Evolutionary conservation across 2,113 vertebrate genomes (phyloP).

Genomic region (Apeltes quadracus): DNA sequence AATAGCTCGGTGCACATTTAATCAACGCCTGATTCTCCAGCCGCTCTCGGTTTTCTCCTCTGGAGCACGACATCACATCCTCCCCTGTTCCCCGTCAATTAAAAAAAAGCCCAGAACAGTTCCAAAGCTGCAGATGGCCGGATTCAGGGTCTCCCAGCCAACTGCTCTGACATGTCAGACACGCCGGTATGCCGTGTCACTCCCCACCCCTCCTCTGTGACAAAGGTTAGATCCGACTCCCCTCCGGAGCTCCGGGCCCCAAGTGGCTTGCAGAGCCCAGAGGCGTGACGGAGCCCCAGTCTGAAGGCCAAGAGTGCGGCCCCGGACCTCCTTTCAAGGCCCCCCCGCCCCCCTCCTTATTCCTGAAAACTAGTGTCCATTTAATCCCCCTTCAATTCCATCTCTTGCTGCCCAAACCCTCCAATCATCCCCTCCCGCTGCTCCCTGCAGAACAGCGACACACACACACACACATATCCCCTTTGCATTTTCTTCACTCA

Average conservation of each 20-base stretch:
- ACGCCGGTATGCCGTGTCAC: conserved; percentile 75
- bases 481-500: conserved; percentile 54
- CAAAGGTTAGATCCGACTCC: conserved; percentile 68
- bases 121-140: conserved; percentile 69
- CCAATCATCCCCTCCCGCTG: conserved; percentile 59
- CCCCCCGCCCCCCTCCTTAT: conserved; percentile 26
- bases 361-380: conserved; percentile 66
- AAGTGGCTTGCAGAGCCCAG: conserved; percentile 64
- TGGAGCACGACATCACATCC: conserved; percentile 53
- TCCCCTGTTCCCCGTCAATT: conserved; percentile 59
- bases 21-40: conserved; percentile 54
- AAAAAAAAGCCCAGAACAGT: conserved; percentile 49
- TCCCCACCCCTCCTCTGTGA: conserved; percentile 68
- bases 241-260: conserved; percentile 66
- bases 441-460: conserved; percentile 35
- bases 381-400: conserved; percentile 75
- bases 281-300: conserved; percentile 72
- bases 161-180: conserved; percentile 75
- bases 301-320: conserved; percentile 72
- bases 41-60: conserved; percentile 57
- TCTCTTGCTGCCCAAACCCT: conserved; percentile 63
- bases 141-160: conserved; percentile 73
- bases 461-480: conserved; percentile 18
- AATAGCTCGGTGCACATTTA: conserved; percentile 55
- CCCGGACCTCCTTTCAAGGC: conserved; percentile 61